Conservation (phyloP, 2,797 vertebrate species). For the Otolemur crassicaudatus region DNA sequence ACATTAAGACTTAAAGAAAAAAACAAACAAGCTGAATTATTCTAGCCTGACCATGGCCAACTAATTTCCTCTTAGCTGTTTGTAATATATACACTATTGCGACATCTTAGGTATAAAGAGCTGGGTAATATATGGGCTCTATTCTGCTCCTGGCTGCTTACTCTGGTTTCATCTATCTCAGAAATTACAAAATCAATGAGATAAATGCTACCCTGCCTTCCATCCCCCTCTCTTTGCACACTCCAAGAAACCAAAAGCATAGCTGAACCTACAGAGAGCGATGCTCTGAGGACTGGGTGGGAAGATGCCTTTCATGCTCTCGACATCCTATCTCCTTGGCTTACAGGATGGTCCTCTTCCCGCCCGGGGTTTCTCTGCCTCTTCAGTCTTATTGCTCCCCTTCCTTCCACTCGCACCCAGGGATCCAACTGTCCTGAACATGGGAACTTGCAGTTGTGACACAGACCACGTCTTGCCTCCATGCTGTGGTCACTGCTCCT, state of each 20-base stretch:
- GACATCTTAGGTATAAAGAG: slow-evolving; percentile 81
- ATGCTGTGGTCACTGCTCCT: rapidly evolving
- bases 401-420: rapidly evolving
- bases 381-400: not conserved
- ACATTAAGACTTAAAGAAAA: slow-evolving; percentile 72
- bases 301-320: not conserved
- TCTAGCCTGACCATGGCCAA: slow-evolving; percentile 71
- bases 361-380: not conserved
- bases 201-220: slow-evolving; percentile 55
- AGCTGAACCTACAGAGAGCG: not conserved
- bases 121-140: slow-evolving; percentile 78
- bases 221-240: not conserved
- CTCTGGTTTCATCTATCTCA: slow-evolving; percentile 81
- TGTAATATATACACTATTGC: slow-evolving; percentile 66
- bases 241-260: slow-evolving; percentile 21
- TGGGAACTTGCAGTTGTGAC: not conserved
- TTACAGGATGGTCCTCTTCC: not conserved
- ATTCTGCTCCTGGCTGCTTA: slow-evolving; percentile 75
- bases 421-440: not conserved
- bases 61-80: slow-evolving; percentile 75
- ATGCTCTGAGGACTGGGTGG: not conserved
- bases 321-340: not conserved
- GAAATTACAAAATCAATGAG: slow-evolving; percentile 81
- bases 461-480: too few species aligned
- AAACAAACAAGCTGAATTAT: slow-evolving; percentile 49